A percentile compares a stretch with the other conserved stretches of the same genome.
phyloP scores from a whole-genome alignment of 2,113 vertebrate genomes.

The Cathartes aura region DNA sequence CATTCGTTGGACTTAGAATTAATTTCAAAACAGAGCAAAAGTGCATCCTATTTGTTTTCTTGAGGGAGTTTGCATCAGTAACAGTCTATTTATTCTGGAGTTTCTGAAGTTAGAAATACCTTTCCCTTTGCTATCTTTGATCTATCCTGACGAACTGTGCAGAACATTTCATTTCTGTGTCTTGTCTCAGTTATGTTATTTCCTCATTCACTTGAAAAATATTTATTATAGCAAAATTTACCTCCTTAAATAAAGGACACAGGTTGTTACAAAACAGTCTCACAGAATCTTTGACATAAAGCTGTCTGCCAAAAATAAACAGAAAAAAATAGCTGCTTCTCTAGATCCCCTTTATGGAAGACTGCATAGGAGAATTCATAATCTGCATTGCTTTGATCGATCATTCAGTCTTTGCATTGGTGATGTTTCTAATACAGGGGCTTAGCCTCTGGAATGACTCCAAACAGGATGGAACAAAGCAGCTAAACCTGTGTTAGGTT shows the following conservation, averaged over 20 bases:
- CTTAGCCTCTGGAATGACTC: constrained; percentile 69
- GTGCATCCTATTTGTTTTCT: constrained; percentile 71
- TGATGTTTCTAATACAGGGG: constrained; percentile 68
- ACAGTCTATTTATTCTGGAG: constrained; percentile 68
- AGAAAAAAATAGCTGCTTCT: constrained; percentile 1
- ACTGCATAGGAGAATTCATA: constrained; percentile 57
- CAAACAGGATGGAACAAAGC: constrained; percentile 73
- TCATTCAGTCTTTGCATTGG: constrained; percentile 75
- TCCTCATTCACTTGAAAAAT: constrained; percentile 21
- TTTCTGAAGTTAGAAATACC: constrained; percentile 73
- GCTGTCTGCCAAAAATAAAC: constrained; percentile 44
- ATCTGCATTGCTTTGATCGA: constrained; percentile 75
- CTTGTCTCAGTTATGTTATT: neutral
- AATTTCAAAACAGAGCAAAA: constrained; percentile 78
- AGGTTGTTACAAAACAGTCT: neutral
- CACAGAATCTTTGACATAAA: neutral
- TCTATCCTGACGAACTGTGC: neutral
- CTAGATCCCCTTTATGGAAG: constrained; percentile 42
- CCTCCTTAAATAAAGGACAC: neutral
- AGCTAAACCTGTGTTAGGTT: constrained; percentile 73
- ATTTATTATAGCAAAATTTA: constrained; percentile 26
- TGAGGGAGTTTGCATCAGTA: constrained; percentile 69
- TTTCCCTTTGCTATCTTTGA: constrained; percentile 56
- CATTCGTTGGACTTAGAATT: constrained; percentile 76
- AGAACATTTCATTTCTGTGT: constrained; percentile 16